These are phyloP conservation scores for Corynorhinus townsendii DNA, from an alignment of 2,113 vertebrate genomes.

Conservation along the genomic window DNA sequence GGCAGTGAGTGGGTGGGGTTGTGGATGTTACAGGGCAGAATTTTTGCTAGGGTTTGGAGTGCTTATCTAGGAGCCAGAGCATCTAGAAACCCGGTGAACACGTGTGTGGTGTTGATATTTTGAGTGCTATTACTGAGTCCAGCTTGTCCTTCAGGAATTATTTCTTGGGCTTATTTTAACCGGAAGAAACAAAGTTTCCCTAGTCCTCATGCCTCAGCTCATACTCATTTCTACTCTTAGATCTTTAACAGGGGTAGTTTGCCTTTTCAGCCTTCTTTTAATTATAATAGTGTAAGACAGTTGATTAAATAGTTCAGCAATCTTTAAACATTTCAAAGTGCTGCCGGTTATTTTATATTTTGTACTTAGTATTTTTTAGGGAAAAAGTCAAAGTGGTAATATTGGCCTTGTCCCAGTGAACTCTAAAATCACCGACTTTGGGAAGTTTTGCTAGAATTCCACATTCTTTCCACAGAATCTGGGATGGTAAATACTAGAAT, in stretches of 20 bases:
- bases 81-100: neutral
- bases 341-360: slow-evolving; percentile 6
- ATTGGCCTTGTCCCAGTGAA: neutral
- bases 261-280: neutral
- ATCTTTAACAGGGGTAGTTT: neutral
- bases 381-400: neutral
- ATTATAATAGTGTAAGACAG: neutral
- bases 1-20: neutral
- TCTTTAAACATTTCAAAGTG: slow-evolving; percentile 3
- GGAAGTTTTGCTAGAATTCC: neutral
- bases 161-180: neutral
- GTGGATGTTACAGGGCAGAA: neutral
- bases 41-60: neutral
- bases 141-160: neutral
- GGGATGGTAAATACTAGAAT: neutral
- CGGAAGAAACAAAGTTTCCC: neutral
- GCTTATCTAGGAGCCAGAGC: neutral
- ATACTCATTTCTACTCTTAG: neutral
- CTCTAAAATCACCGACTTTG: neutral
- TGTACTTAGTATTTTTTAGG: neutral
- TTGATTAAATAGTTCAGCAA: neutral
- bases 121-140: neutral
- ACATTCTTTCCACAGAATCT: neutral
- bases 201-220: neutral
- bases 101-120: neutral